These are phyloP conservation scores for Flexamia atlantica DNA, from an alignment of 2,888 invertebrate genomes.

Conservation along the genomic window DNA sequence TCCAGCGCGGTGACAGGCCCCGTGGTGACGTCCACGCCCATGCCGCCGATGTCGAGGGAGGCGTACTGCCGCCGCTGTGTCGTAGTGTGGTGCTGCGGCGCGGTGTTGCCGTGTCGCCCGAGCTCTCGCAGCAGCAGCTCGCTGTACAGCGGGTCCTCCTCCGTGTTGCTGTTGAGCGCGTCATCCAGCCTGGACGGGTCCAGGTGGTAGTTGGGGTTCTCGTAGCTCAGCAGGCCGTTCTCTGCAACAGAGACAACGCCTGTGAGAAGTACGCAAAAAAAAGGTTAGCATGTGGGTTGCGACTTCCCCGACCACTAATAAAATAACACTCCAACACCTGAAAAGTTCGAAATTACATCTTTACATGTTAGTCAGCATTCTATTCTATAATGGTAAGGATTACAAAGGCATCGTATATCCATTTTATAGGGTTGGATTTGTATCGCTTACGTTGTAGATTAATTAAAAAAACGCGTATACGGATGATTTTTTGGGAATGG, in stretches of 20 bases:
- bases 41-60: constrained; percentile 82
- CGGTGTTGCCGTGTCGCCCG: constrained; percentile 78
- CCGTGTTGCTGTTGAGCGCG: constrained; percentile 83
- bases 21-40: constrained; percentile 83
- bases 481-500: no score
- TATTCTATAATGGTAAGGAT: no score
- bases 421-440: no score
- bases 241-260: constrained; percentile 79
- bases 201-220: constrained; percentile 94
- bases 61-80: constrained; percentile 81
- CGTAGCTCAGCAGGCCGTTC: constrained; percentile 93
- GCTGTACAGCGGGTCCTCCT: constrained; percentile 81
- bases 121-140: constrained; percentile 82
- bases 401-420: no score
- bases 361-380: no score
- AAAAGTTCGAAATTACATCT: no score
- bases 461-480: no score
- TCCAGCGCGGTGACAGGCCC: constrained; percentile 77
- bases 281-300: no score
- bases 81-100: constrained; percentile 76
- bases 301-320: no score
- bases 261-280: no score
- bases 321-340: no score
- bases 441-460: no score
- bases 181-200: constrained; percentile 88